phyloP scores from a whole-genome alignment of 2,888 invertebrate species.

The Caenorhabditis virilis region DNA sequence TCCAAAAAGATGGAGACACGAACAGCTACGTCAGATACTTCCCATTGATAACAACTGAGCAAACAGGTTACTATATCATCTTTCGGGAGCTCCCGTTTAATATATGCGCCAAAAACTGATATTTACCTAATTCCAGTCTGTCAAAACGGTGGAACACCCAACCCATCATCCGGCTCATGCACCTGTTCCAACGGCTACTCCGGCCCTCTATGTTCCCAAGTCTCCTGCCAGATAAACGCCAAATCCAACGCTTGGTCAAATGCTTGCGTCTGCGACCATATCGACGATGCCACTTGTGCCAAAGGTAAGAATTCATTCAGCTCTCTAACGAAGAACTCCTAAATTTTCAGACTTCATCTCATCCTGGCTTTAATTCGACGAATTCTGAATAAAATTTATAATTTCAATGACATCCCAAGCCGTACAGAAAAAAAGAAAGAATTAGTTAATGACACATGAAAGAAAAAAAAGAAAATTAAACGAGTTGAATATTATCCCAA shows the following conservation, averaged over 20 bases:
- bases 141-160: constrained; percentile 12
- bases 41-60: constrained; percentile 14
- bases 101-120: background rate
- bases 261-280: constrained; percentile 13
- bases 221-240: constrained; percentile 4
- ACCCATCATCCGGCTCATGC: constrained; percentile 6
- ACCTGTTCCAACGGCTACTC: constrained; percentile 5
- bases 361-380: background rate
- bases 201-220: constrained; percentile 18
- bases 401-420: background rate
- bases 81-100: no score
- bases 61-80: background rate
- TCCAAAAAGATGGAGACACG: background rate
- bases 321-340: background rate
- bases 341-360: background rate
- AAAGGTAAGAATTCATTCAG: background rate
- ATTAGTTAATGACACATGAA: no score
- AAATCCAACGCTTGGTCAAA: constrained; percentile 21
- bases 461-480: no score
- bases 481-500: no score
- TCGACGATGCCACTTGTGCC: constrained; percentile 13
- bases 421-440: no score
- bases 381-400: background rate
- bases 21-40: constrained; percentile 13
- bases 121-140: constrained; percentile 2